Conservation (phyloP, 2,797 vertebrate genomes). For the Caiman crocodilus region DNA sequence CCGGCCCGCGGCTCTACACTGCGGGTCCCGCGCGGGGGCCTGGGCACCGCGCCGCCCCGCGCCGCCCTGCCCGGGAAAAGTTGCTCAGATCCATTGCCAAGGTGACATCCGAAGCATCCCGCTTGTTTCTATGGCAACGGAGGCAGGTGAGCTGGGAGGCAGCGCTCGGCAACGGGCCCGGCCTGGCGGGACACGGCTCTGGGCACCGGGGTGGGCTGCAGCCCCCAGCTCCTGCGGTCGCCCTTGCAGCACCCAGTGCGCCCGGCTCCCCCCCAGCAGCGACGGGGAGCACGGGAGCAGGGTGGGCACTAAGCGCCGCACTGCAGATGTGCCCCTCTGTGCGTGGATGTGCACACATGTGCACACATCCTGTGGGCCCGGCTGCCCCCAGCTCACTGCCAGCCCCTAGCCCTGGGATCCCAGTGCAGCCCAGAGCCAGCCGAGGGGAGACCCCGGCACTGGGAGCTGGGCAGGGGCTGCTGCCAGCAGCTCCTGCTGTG, state of each 20-base stretch:
- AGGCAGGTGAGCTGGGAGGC: slow-evolving; percentile 75
- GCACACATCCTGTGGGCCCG: background rate
- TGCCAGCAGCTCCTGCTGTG: background rate
- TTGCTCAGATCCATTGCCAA: slow-evolving; percentile 66
- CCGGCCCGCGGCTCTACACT: rapidly evolving
- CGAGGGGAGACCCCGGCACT: background rate
- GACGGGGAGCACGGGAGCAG: too few species aligned
- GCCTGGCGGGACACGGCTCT: background rate
- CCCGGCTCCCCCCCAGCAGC: too few species aligned
- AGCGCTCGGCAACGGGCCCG: background rate
- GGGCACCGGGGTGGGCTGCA: background rate
- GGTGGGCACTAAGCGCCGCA: too few species aligned
- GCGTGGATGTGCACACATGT: too few species aligned
- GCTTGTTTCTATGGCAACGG: slow-evolving; percentile 74
- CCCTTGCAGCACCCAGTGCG: too few species aligned
- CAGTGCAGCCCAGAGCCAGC: background rate
- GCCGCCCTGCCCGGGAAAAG: slow-evolving; percentile 31
- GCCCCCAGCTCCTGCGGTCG: too few species aligned
- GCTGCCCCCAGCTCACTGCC: background rate
- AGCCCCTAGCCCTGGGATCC: background rate
- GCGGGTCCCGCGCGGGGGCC: rapidly evolving
- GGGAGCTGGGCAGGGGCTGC: too few species aligned
- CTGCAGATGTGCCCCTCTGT: too few species aligned
- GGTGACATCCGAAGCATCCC: slow-evolving; percentile 76
- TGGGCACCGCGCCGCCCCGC: rapidly evolving